Evolutionary conservation across 2,113 vertebrate species (phyloP), one percentile per base, ranked within the genome.

Genomic region (Pygoscelis antarcticus): DNA sequence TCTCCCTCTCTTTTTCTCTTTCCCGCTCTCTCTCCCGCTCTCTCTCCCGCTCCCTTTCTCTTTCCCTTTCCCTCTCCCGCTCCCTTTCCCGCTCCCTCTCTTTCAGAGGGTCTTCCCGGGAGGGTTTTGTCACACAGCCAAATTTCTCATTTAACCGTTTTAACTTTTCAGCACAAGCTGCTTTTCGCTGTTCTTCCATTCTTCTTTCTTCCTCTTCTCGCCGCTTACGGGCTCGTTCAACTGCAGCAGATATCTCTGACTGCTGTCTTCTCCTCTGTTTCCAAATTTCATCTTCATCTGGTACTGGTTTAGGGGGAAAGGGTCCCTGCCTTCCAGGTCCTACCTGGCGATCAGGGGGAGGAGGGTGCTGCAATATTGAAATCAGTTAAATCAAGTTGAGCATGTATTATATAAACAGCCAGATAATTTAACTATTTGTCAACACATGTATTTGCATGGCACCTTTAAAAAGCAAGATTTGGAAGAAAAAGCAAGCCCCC

Each of bases 131-230:
- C 83, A 98, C n/a, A 2, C 98, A 98, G 79, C 99, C 98, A n/a
- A 99, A 98, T 97, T 99, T 99, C 95, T 99, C 99, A 60, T 99
- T 99, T 82, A 99, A 98, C 40, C 98, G 98, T 96, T 99, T 99
- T 4, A 99, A 98, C 95, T 99, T 99, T 95, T 99, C 99, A 9
- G 99, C 99, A 95, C 99, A 99, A 2, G 99, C 99, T 20, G 99
- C 99, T 85, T 99, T 99, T 52, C 99, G 98, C 79, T 99, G 99
- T 66, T 99, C 99, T 72, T 99, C 99, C 99, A 99, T 99, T 42
- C 99, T 98, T n/a, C 99, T 98, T 78, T 99, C 99, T 27, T 99
- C 99, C 52, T 99, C 99, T 57, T 99, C 99, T 51, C 99, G 98
- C 23, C 99, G 98, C 64, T 99, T 98, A 26, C 99, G 98, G 9